phyloP scores from a whole-genome alignment of 2,797 vertebrate species.

The Neopelma chrysocephalum region DNA sequence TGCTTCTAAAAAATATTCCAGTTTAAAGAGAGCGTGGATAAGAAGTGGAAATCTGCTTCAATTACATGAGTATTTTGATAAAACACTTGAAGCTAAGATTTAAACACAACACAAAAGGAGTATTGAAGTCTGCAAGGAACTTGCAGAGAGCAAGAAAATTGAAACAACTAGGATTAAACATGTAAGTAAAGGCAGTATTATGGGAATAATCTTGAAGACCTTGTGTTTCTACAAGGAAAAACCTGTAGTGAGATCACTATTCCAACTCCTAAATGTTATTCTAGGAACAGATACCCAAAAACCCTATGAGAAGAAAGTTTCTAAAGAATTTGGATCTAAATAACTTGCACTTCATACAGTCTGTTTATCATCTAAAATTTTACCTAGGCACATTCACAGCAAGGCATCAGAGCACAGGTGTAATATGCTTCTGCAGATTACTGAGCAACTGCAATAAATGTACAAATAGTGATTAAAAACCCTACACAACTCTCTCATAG shows the following conservation, averaged over 20 bases:
- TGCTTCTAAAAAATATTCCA: not conserved
- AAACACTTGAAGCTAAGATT: not conserved
- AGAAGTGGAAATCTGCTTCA: conserved; percentile 2
- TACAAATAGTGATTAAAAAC: not conserved
- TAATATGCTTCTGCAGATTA: not conserved
- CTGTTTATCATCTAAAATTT: not conserved
- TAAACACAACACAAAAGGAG: not conserved
- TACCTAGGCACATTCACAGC: rapidly evolving
- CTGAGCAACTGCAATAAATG: not conserved
- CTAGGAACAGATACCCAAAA: not conserved
- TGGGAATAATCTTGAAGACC: not conserved
- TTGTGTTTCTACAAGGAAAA: not conserved
- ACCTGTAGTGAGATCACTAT: not conserved
- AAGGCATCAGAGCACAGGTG: not conserved
- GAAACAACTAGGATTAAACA: not conserved
- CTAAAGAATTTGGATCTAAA: not conserved
- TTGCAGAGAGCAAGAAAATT: not conserved
- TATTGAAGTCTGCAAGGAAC: not conserved
- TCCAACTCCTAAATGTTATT: not conserved
- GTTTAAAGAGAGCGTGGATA: not conserved
- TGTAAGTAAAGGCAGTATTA: not conserved
- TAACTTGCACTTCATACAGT: not conserved
- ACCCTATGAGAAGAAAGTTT: not conserved
- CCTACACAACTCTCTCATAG: not conserved
- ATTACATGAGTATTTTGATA: not conserved